Base-by-base conservation (phyloP, 1,140 invertebrate species). In the Piezodorus guildinii region DNA sequence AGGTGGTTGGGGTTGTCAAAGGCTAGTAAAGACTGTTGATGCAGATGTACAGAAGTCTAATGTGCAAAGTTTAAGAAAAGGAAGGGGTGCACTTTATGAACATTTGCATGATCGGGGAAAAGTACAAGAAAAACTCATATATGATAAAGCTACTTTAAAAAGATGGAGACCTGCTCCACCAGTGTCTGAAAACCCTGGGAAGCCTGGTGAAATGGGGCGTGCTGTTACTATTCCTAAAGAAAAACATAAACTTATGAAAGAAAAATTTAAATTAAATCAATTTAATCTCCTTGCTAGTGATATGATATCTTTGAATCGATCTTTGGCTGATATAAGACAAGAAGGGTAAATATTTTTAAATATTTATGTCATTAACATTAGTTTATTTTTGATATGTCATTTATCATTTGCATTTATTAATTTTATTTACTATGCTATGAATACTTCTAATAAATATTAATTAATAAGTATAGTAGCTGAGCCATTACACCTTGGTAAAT, bases 241-340 rank as follows among this genome's bases (percentile, higher is more conserved):
- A 21, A 83, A 89, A 73, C 88, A 96, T 71, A 84, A 83, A 54
- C 75, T 91, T 34, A 91, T 94, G 80, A 88, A 95, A 77, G 91
- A 96, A 70, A 92, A 94, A 73, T 98, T 98, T 75, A 95, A 96
- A 75, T 81, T 94, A 67, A 97, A 98, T 79, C 94, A 99, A 78
- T 99, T 99, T 77, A 99, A 99, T 79, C 79, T 99, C 66, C 77
- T 98, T 73, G 96, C 95, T 54, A 97, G 93, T 76, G 95, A 99
- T 77, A 89, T 92, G 82, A 98, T 99, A 69, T 94, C 94, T 43
- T 75, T 99, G 43, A 99, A 99, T 78, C 81, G 97, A 71, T 94
- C 92, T 9, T 78, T 99, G 16, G 86, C 90, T 19, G 97, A 99
- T 79, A 91, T 98, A 62, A 78, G 97, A 71, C 85, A 96, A 72